These are phyloP conservation scores for Cepaea nemoralis DNA, from an alignment of 1,140 invertebrate species.

Conservation along the genomic window DNA sequence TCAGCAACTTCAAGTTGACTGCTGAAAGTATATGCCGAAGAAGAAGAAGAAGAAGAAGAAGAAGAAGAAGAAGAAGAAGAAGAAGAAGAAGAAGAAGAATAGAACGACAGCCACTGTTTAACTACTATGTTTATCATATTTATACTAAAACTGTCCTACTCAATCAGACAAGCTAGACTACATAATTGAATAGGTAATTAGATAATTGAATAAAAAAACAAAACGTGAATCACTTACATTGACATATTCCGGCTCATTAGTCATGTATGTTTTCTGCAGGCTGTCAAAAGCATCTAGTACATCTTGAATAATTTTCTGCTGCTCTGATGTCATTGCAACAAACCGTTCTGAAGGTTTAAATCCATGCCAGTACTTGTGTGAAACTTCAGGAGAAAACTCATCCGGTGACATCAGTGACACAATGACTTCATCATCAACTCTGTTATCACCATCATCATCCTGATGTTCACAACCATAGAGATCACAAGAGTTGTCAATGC, in stretches of 20 bases:
- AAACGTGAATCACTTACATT: slow-evolving; percentile 26
- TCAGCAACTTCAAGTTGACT: too few species aligned
- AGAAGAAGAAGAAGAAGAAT: too few species aligned
- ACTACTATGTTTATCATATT: too few species aligned
- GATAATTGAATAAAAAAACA: too few species aligned
- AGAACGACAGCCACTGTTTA: too few species aligned
- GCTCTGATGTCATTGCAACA: slow-evolving; percentile 25
- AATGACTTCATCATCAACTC: not conserved
- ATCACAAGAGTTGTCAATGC: slow-evolving; percentile 38
- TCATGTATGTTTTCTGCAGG: slow-evolving; percentile 31
- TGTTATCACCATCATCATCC: not conserved
- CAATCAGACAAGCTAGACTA: too few species aligned
- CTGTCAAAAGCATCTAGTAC: slow-evolving; percentile 37
- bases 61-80: too few species aligned
- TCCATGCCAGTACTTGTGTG: slow-evolving; percentile 36
- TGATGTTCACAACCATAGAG: slow-evolving; percentile 8
- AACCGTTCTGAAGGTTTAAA: not conserved
- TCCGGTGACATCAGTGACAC: slow-evolving; percentile 12
- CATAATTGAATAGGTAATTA: too few species aligned
- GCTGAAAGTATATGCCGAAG: too few species aligned
- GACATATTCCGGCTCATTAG: slow-evolving; percentile 25
- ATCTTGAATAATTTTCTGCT: slow-evolving; percentile 29
- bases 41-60: too few species aligned
- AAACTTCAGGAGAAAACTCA: slow-evolving; percentile 35
- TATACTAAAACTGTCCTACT: too few species aligned